These are phyloP conservation scores for Bursaphelenchus okinawaensis DNA, from an alignment of 2,888 invertebrate species.

Conservation along the genomic window DNA sequence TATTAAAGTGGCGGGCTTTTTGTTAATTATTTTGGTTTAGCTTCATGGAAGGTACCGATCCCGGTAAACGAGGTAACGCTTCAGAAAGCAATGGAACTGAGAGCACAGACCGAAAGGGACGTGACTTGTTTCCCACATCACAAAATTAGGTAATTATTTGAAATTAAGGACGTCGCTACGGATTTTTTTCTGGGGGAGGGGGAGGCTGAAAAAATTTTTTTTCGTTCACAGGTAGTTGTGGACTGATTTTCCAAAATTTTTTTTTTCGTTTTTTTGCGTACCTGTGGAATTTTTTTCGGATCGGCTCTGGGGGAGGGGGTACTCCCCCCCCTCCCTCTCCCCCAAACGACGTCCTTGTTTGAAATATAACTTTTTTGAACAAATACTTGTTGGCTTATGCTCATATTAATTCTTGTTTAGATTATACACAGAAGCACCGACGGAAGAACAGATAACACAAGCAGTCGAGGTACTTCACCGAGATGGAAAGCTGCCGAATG, in stretches of 20 bases:
- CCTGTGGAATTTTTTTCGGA: no score
- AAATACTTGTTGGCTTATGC: not conserved
- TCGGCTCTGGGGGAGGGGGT: no score
- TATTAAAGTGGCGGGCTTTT: no score
- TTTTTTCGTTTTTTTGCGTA: no score
- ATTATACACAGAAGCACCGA: slow-evolving; percentile 19
- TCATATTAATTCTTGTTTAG: not conserved
- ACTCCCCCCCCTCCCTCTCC: no score
- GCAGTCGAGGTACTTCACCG: slow-evolving; percentile 9
- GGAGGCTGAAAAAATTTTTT: no score
- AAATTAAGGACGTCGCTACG: no score
- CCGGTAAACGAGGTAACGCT: slow-evolving; percentile 29
- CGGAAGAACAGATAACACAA: slow-evolving; percentile 24
- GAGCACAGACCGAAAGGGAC: slow-evolving; percentile 28
- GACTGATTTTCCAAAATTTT: no score
- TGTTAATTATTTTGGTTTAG: slow-evolving; percentile 27
- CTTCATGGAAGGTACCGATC: slow-evolving; percentile 37
- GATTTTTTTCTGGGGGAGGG: no score
- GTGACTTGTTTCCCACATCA: slow-evolving; percentile 35
- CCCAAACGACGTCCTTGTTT: no score
- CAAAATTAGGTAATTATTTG: slow-evolving; percentile 27
- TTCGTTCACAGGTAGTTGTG: no score
- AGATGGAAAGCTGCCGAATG: slow-evolving; percentile 9
- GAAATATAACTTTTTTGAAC: not conserved
- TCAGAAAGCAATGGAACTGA: slow-evolving; percentile 21